phyloP scores from a whole-genome alignment of 2,113 vertebrate genomes.

The Rana temporaria region DNA sequence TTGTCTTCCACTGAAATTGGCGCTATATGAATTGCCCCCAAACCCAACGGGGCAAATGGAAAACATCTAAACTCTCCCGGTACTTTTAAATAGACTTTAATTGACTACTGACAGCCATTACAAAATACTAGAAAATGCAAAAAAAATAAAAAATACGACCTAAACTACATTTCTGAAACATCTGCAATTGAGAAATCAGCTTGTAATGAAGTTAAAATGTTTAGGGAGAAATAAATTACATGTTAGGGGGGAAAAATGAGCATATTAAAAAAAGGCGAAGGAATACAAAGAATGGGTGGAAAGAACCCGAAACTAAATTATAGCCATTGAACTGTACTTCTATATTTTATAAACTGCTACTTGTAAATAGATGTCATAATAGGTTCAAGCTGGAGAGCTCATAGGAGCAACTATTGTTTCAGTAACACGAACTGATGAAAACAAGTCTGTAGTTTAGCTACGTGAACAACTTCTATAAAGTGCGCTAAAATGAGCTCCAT shows the following conservation, averaged over 20 bases:
- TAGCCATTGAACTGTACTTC: constrained; percentile 18
- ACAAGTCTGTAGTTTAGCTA: not conserved
- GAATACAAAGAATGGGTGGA: not conserved
- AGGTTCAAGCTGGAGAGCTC: not conserved
- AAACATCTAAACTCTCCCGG: no score
- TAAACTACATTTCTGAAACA: not conserved
- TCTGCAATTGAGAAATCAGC: constrained; percentile 2
- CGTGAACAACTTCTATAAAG: not conserved
- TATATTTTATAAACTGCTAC: constrained; percentile 37
- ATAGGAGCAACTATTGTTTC: not conserved
- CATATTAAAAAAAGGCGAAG: not conserved
- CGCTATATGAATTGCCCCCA: no score
- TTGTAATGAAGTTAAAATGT: not conserved
- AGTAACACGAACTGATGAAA: constrained; percentile 29
- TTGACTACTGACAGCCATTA: not conserved
- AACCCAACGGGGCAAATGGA: no score
- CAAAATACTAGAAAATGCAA: not conserved
- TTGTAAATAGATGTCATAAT: constrained; percentile 25
- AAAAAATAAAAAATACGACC: not conserved
- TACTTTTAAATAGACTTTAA: no score
- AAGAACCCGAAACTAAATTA: constrained; percentile 17
- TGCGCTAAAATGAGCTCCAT: constrained; percentile 46
- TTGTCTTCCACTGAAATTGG: no score
- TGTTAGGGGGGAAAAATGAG: not conserved
- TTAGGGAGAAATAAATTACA: constrained; percentile 37